Percentiles rank a stretch among this genome's conserved stretches.
Conservation (phyloP, 2,113 vertebrate species). For the Leiothrix lutea region DNA sequence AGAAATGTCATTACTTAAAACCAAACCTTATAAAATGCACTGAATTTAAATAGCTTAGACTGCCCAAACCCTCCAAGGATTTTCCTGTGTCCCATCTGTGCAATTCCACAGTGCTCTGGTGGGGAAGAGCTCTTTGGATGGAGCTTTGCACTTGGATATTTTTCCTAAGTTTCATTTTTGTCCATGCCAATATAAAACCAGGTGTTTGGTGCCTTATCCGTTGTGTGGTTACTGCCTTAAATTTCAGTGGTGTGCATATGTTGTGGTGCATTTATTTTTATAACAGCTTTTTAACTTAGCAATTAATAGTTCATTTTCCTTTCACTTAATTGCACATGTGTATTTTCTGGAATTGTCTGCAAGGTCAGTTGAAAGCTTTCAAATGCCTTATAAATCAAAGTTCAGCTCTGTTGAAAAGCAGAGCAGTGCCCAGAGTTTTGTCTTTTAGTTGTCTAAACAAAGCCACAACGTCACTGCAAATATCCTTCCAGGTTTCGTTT, state of each 20-base stretch:
- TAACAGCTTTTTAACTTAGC: not conserved
- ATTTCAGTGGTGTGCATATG: not conserved
- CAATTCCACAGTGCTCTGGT: not conserved
- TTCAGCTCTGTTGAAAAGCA: not conserved
- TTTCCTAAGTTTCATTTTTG: not conserved
- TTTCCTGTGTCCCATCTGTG: not conserved
- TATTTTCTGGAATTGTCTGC: not conserved
- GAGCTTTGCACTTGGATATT: not conserved
- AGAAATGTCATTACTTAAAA: not conserved
- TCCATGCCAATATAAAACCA: not conserved
- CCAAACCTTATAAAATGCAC: not conserved
- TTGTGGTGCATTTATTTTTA: not conserved
- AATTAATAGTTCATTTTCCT: not conserved
- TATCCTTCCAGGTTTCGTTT: not conserved
- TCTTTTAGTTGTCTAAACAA: not conserved
- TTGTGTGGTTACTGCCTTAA: not conserved
- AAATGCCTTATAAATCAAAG: not conserved
- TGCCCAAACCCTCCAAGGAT: not conserved
- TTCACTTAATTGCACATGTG: not conserved
- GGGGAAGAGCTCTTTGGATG: not conserved
- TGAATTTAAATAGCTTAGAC: not conserved
- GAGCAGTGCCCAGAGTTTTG: not conserved
- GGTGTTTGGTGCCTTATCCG: not conserved
- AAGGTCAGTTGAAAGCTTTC: not conserved
- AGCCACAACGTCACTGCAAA: not conserved